These are phyloP conservation scores for Tamandua tetradactyla DNA, from an alignment of 2,797 vertebrate genomes.

Conservation along the genomic window DNA sequence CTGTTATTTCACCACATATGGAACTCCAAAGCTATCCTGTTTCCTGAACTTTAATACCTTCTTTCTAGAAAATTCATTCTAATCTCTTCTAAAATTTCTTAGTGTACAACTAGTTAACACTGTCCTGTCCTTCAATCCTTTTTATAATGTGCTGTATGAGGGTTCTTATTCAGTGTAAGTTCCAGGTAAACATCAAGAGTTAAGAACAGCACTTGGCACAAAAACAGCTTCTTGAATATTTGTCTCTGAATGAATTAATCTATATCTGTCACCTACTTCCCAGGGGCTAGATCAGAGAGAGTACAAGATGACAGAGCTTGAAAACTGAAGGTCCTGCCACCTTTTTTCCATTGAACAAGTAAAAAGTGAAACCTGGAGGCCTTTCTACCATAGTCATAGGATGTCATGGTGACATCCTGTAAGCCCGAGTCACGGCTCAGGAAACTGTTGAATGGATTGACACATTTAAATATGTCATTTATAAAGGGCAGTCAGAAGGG, in stretches of 20 bases:
- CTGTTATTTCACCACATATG: background rate
- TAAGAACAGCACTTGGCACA: background rate
- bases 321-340: background rate
- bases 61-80: background rate
- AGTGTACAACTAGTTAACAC: background rate
- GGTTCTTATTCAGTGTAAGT: background rate
- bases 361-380: background rate
- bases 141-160: background rate
- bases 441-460: background rate
- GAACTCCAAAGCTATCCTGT: background rate
- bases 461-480: background rate
- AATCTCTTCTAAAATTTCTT: background rate
- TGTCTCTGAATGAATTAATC: background rate
- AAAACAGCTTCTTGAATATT: background rate
- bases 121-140: background rate
- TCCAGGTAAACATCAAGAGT: conserved; percentile 30
- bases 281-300: background rate
- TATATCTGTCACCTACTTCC: background rate
- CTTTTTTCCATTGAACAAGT: background rate
- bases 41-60: background rate
- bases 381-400: background rate
- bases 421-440: background rate
- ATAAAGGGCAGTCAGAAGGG: background rate
- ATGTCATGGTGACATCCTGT: background rate
- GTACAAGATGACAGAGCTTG: background rate